Percentiles rank a stretch among this genome's conserved stretches.
Conservation (phyloP, 2,888 invertebrate species). For the Ennomos quercinarius region DNA sequence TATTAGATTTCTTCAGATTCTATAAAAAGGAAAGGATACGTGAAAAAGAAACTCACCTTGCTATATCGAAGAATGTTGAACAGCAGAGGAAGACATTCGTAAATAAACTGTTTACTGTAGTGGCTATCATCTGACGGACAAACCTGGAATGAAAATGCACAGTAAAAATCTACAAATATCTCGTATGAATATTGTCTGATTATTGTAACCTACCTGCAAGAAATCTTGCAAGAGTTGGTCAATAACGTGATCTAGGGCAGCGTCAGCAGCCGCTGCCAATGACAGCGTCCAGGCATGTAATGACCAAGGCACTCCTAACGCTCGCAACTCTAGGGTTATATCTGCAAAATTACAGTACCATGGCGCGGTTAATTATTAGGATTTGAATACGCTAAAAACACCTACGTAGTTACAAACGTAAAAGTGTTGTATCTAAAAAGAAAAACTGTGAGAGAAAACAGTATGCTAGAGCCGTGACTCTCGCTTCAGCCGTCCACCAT, state of each 20-base stretch:
- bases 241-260: constrained; percentile 92
- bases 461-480: too few species aligned
- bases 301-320: constrained; percentile 95
- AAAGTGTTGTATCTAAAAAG: background rate
- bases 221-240: constrained; percentile 96
- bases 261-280: constrained; percentile 93
- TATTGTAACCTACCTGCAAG: constrained; percentile 84
- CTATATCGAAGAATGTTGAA: constrained; percentile 96
- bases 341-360: constrained; percentile 76
- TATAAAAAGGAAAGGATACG: too few species aligned
- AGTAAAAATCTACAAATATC: too few species aligned
- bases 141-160: constrained; percentile 75
- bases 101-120: constrained; percentile 94
- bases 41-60: constrained; percentile 85
- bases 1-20: too few species aligned
- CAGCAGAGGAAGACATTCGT: constrained; percentile 94
- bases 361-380: too few species aligned
- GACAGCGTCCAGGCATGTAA: constrained; percentile 97
- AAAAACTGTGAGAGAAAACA: background rate
- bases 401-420: too few species aligned
- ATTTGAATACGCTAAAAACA: too few species aligned
- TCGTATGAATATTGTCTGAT: background rate
- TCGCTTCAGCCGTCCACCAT: too few species aligned
- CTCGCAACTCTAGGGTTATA: constrained; percentile 94
- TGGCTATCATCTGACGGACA: constrained; percentile 92